A percentile compares a stretch with the other conserved stretches of the same genome.
phyloP scores from a whole-genome alignment of 2,888 invertebrate genomes.

The Monopis laevigella region DNA sequence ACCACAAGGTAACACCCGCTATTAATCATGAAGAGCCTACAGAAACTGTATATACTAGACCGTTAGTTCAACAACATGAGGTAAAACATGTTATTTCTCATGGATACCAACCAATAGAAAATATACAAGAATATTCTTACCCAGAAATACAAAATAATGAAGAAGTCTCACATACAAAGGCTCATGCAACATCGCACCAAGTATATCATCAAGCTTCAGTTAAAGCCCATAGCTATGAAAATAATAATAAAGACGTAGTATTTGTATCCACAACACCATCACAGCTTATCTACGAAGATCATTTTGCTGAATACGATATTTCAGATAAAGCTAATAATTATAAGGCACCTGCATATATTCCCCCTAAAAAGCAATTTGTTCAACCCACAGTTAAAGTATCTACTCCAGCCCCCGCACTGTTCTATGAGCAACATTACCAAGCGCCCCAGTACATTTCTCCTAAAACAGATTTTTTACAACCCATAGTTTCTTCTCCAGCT shows the following conservation, averaged over 20 bases:
- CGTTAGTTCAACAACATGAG: constrained; percentile 36
- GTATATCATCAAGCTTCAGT: constrained; percentile 34
- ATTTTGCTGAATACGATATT: constrained; percentile 40
- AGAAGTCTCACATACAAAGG: constrained; percentile 32
- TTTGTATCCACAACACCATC: constrained; percentile 49
- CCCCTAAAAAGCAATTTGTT: constrained; percentile 8
- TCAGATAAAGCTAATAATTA: constrained; percentile 33
- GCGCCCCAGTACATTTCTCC: too few relatives aligned
- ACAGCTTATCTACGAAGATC: constrained; percentile 44
- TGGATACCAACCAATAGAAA: constrained; percentile 29
- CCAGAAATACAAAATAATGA: constrained; percentile 49
- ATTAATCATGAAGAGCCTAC: constrained; percentile 38
- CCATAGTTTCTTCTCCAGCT: too few relatives aligned
- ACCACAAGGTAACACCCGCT: constrained; percentile 36
- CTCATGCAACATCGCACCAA: constrained; percentile 51
- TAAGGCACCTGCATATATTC: constrained; percentile 20
- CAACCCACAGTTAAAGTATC: constrained; percentile 27
- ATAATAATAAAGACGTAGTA: constrained; percentile 31
- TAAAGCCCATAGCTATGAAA: constrained; percentile 28
- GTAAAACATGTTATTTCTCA: constrained; percentile 33
- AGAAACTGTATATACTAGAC: constrained; percentile 33
- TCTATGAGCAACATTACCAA: constrained; percentile 28
- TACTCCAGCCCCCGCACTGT: too few relatives aligned
- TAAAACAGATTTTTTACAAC: too few relatives aligned
- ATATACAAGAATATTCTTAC: constrained; percentile 34